Conservation (phyloP, 1,140 invertebrate genomes). For the Harlomillsia oculata region DNA sequence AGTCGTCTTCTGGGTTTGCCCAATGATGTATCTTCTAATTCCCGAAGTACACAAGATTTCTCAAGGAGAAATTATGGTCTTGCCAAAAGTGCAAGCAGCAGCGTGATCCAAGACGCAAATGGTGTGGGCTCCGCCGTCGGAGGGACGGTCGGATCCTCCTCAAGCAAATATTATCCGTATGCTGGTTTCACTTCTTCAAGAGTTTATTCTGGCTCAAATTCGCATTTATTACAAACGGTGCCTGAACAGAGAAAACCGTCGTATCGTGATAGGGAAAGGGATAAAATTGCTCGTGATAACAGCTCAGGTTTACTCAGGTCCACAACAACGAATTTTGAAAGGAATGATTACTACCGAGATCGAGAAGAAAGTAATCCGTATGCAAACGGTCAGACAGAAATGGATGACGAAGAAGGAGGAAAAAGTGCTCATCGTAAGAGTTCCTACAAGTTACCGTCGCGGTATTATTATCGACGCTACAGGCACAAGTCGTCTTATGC, state of each 20-base stretch:
- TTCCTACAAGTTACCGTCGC: constrained; percentile 30
- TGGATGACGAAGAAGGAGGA: constrained; percentile 3
- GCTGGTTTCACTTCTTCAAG: constrained; percentile 6
- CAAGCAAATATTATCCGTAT: constrained; percentile 24
- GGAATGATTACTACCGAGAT: constrained; percentile 1
- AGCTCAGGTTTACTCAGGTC: constrained; percentile 18
- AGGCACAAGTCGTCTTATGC: constrained; percentile 30
- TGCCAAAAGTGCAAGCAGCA: constrained; percentile 34
- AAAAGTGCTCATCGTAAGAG: constrained; percentile 9
- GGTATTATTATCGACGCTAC: constrained; percentile 32
- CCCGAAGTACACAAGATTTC: not conserved
- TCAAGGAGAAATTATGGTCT: constrained; percentile 28
- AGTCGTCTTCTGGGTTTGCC: not conserved
- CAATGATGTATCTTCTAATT: not conserved
- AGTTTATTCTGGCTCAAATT: constrained; percentile 22
- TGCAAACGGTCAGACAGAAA: not conserved
- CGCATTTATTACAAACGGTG: constrained; percentile 23
- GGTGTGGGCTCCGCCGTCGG: constrained; percentile 14
- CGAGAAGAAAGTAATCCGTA: constrained; percentile 13
- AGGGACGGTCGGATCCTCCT: not conserved
- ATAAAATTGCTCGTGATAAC: constrained; percentile 1
- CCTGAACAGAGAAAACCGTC: constrained; percentile 16
- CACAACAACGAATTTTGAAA: constrained; percentile 23
- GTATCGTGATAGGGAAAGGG: constrained; percentile 14
- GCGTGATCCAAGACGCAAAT: constrained; percentile 27